A percentile compares a stretch with the other conserved stretches of the same genome.
Conservation (phyloP, 2,888 invertebrate genomes). For the Sylvicola cinctus region DNA sequence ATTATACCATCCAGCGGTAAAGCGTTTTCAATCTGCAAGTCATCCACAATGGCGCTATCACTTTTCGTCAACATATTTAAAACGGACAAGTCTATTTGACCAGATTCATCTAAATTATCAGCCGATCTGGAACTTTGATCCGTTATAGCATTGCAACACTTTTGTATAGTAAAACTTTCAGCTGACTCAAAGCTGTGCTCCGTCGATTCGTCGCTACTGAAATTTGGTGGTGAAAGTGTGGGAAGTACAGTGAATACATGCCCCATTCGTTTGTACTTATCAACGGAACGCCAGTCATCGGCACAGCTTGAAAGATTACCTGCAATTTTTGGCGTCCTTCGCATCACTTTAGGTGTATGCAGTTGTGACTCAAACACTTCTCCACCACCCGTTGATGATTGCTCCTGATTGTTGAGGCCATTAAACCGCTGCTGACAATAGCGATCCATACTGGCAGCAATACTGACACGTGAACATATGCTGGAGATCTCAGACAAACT, state of each 20-base stretch:
- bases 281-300: constrained; percentile 36
- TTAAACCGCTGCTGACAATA: not conserved
- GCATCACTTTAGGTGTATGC: constrained; percentile 35
- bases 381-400: constrained; percentile 17
- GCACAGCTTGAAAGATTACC: constrained; percentile 43
- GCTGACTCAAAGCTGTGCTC: constrained; percentile 32
- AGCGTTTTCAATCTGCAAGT: constrained; percentile 3
- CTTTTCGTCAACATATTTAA: constrained; percentile 15
- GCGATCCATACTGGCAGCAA: constrained; percentile 25
- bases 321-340: constrained; percentile 41
- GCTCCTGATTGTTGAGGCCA: constrained; percentile 5
- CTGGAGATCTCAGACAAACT: constrained; percentile 65
- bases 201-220: constrained; percentile 16
- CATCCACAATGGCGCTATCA: constrained; percentile 18
- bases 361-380: constrained; percentile 23
- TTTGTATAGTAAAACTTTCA: constrained; percentile 19
- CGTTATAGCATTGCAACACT: constrained; percentile 11
- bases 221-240: constrained; percentile 15
- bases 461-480: constrained; percentile 44
- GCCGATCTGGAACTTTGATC: constrained; percentile 30
- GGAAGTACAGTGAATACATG: constrained; percentile 25
- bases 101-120: constrained; percentile 28
- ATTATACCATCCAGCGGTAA: constrained; percentile 6
- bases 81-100: no score
- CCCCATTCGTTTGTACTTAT: constrained; percentile 32